A percentile compares a stretch with the other conserved stretches of the same genome.
phyloP scores from a whole-genome alignment of 2,888 invertebrate genomes.

The Phyllotreta striolata region DNA sequence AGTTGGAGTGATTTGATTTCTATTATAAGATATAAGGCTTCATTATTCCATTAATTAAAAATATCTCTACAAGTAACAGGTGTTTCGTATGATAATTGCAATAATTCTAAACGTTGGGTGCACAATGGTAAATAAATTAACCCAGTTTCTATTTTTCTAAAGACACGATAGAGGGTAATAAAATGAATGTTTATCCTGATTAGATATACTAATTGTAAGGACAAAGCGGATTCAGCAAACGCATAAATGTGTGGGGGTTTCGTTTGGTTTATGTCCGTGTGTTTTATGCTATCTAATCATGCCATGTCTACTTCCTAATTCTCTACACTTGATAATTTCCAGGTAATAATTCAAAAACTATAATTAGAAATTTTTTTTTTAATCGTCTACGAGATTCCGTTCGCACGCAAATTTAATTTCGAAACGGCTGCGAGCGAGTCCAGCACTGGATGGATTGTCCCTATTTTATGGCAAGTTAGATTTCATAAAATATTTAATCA shows the following conservation, averaged over 20 bases:
- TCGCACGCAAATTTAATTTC: background rate
- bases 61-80: background rate
- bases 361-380: background rate
- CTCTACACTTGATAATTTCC: slow-evolving; percentile 9
- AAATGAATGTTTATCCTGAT: slow-evolving; percentile 36
- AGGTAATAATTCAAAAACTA: background rate
- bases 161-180: slow-evolving; percentile 22
- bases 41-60: background rate
- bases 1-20: background rate
- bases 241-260: slow-evolving; percentile 35
- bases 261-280: slow-evolving; percentile 29
- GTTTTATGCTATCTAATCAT: slow-evolving; percentile 38
- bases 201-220: slow-evolving; percentile 39
- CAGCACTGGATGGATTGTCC: background rate
- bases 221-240: slow-evolving; percentile 34
- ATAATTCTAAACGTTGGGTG: background rate
- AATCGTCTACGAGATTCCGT: too few species aligned
- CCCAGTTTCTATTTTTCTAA: slow-evolving; percentile 7
- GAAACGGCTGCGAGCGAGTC: background rate
- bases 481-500: slow-evolving; percentile 26
- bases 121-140: slow-evolving; percentile 6
- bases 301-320: slow-evolving; percentile 27
- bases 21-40: background rate
- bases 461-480: slow-evolving; percentile 13
- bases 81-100: background rate